Evolutionary conservation across 2,113 vertebrate species (phyloP).

Genomic region (Microtus montanus): DNA sequence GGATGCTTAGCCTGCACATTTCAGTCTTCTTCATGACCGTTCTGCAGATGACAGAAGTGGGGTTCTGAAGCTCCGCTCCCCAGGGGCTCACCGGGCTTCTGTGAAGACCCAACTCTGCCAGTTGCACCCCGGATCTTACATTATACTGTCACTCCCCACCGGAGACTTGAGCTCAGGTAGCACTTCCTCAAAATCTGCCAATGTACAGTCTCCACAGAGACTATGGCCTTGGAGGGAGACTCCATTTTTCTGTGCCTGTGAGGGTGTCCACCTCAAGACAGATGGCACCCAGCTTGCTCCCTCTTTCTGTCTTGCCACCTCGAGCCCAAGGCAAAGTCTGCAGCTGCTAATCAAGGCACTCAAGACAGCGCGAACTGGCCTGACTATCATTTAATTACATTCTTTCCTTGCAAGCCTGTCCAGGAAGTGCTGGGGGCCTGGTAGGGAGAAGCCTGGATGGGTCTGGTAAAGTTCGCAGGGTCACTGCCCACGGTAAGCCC

Average conservation of each 20-base stretch:
- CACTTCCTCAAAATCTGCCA: neutral
- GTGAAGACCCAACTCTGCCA: neutral
- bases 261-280: neutral
- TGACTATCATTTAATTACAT: constrained; percentile 8
- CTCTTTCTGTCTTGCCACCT: fast-evolving
- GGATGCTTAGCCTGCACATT: fast-evolving
- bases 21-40: neutral
- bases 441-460: neutral
- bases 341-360: neutral
- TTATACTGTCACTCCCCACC: neutral
- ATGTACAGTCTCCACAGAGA: neutral
- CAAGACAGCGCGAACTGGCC: neutral
- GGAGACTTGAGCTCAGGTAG: neutral
- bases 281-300: neutral
- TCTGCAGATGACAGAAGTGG: neutral
- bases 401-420: neutral
- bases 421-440: constrained; percentile 30
- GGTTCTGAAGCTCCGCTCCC: neutral
- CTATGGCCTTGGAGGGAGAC: neutral
- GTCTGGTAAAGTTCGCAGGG: neutral
- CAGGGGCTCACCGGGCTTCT: neutral
- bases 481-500: neutral
- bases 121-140: neutral
- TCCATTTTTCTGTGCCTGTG: neutral
- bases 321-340: neutral